Base-by-base conservation (phyloP, 2,888 invertebrate species). In the Acronicta alni region DNA sequence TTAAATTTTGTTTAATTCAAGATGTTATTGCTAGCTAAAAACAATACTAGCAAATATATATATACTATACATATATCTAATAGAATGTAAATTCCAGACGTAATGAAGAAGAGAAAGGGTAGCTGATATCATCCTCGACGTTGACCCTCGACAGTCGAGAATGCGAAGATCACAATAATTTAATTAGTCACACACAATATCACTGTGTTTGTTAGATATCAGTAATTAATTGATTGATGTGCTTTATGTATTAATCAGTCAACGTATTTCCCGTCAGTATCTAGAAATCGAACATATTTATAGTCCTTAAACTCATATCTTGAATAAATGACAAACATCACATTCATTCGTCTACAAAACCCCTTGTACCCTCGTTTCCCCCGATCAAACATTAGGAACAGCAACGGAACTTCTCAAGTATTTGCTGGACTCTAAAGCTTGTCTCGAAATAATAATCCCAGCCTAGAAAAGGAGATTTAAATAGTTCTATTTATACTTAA, bases 141-240 rank as follows among this genome's bases (percentile, higher is more conserved):
- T 43, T 76, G 77, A 74, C 74, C 70, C 37, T 45, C 10, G 14
- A 54, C 55, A 57, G 39, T 45, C 14, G 14, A 54, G 59, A 57
- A 58, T 55, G 48, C 16, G 39, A 60, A 44, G 57, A 56, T 52
- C 64, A 51, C 41, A 57, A 55, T 45, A 60, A 68, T 57, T 56
- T 20, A 67, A 67, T 72, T 57, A 56, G 48, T 72, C 61, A 60
- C 66, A 49, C 56, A 57, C 52, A 37, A 15, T 63, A 56, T 73
- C 37, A 57, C 30, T 60, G 47, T 43, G 56, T 51, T 37, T 61
- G 46, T 37, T 51, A 39, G 30, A 35, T 39, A 44, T 52, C 48
- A 54, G 35, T 26, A 43, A 51, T 38, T 46, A 26, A 72, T 72
- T 59, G 44, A 66, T 70, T 64, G 30, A 45, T 54, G 39, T 44